Percentiles rank a stretch among this genome's conserved stretches.
These are phyloP conservation scores for Dascyllus trimaculatus DNA, from an alignment of 2,113 vertebrate genomes.

Conservation along the genomic window DNA sequence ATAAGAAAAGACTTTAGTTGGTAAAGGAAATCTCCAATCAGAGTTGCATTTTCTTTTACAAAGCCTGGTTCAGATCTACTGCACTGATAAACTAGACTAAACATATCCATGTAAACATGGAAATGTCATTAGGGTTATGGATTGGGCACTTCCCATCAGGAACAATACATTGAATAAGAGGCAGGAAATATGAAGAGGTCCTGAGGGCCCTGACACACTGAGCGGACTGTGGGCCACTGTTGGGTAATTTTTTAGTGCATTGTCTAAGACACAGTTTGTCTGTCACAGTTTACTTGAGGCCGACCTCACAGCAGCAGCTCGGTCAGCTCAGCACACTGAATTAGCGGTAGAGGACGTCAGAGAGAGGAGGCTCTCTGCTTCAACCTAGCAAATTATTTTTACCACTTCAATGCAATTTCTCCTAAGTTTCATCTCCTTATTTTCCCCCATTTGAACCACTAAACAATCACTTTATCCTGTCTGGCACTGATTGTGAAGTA, in stretches of 20 bases:
- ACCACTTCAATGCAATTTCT: too few species aligned
- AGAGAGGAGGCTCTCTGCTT: too few species aligned
- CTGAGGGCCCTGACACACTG: conserved; percentile 4
- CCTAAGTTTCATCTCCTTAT: too few species aligned
- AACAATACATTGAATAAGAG: conserved; percentile 37
- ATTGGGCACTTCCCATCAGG: conserved; percentile 27
- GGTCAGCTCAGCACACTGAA: neutral
- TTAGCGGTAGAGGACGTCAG: too few species aligned
- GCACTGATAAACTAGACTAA: conserved; percentile 35
- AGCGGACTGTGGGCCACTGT: neutral
- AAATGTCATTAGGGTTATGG: conserved; percentile 30
- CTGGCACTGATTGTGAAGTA: neutral
- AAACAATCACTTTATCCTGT: neutral
- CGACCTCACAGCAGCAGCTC: conserved; percentile 1
- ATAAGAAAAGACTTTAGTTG: neutral
- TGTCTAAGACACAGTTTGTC: neutral
- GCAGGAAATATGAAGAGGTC: conserved; percentile 34
- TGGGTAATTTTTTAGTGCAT: neutral
- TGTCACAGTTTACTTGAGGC: neutral
- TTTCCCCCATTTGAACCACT: too few species aligned
- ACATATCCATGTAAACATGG: conserved; percentile 35
- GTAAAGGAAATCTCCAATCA: conserved; percentile 35
- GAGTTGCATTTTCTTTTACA: conserved; percentile 11
- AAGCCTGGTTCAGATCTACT: conserved; percentile 30
- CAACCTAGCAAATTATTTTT: too few species aligned